Conservation (phyloP, 1,140 invertebrate species). For the Thaumatotibia leucotreta region DNA sequence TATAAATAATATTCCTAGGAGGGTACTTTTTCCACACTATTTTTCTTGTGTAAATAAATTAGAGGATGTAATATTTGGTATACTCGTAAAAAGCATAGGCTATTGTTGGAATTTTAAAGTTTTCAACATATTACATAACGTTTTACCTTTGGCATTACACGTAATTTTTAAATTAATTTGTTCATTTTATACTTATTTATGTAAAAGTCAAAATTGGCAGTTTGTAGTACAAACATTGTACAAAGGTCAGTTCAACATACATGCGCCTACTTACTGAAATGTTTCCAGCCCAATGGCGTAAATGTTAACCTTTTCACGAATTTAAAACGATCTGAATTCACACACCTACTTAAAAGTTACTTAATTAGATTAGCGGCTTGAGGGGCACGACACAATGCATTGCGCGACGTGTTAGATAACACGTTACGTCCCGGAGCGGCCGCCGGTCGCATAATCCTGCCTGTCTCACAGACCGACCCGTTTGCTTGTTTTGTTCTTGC, state of each 20-base stretch:
- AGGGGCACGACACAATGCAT: constrained; percentile 4
- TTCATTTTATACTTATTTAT: too few relatives aligned
- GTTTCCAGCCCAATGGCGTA: not conserved
- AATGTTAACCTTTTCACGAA: not conserved
- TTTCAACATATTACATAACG: too few relatives aligned
- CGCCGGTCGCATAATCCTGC: not conserved
- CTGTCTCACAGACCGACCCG: not conserved
- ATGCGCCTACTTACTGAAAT: not conserved
- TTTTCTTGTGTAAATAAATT: too few relatives aligned
- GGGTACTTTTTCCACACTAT: too few relatives aligned
- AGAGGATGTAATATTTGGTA: too few relatives aligned
- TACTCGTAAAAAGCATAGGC: too few relatives aligned
- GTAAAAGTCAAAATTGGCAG: too few relatives aligned
- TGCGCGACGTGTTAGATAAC: not conserved
- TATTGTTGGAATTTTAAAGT: too few relatives aligned
- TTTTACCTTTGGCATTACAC: too few relatives aligned
- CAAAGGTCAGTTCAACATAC: not conserved
- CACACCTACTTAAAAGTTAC: not conserved
- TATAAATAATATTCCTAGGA: too few relatives aligned
- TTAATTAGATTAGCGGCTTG: constrained; percentile 1
- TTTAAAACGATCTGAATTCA: not conserved
- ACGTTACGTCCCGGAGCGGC: not conserved
- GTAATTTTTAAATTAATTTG: too few relatives aligned
- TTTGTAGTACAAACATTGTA: too few relatives aligned
- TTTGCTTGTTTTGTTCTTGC: not conserved